Percentiles rank a stretch among this genome's conserved stretches.
Evolutionary conservation across 2,888 invertebrate genomes (phyloP).

Genomic region (Hetaerina titia): DNA sequence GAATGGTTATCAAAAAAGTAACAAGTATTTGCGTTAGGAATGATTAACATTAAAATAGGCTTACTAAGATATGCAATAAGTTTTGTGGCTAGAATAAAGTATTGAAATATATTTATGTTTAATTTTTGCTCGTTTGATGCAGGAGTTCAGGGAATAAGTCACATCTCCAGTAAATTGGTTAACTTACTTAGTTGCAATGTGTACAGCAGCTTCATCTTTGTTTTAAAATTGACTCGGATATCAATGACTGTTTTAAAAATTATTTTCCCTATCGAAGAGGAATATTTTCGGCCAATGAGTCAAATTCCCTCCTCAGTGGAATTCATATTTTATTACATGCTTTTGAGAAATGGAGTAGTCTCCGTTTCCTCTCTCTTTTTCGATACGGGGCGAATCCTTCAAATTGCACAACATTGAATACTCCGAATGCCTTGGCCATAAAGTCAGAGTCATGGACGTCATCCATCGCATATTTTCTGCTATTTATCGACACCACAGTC

Average conservation of each 20-base stretch:
- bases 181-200: too few species aligned
- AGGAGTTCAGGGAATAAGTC: too few species aligned
- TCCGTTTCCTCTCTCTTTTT: neutral
- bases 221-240: neutral
- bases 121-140: too few species aligned
- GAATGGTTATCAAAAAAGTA: too few species aligned
- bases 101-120: too few species aligned
- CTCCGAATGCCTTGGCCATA: neutral
- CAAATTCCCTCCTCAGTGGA: neutral
- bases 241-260: neutral
- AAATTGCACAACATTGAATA: neutral
- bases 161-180: too few species aligned
- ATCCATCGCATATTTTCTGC: conserved; percentile 9
- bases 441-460: neutral
- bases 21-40: too few species aligned
- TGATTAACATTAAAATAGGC: too few species aligned
- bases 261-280: neutral
- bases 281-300: neutral
- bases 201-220: neutral
- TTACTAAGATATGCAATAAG: too few species aligned
- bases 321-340: neutral
- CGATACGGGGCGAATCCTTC: neutral
- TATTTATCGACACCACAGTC: neutral
- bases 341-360: neutral
- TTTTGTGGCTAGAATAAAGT: too few species aligned